Conservation (phyloP, 2,888 invertebrate genomes). For the Nephrotoma guestfalica region DNA sequence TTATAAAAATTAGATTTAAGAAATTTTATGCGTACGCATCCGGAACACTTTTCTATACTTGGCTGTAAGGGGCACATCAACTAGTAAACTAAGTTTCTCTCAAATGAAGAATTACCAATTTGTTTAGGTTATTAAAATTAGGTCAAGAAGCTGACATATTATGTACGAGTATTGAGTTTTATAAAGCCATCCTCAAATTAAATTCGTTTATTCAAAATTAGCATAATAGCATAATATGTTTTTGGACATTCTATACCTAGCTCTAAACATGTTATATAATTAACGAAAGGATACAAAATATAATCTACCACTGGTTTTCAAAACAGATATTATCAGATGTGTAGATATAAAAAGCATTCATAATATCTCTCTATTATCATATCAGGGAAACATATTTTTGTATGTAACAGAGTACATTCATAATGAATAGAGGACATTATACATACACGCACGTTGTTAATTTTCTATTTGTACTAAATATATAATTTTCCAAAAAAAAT, state of each 20-base stretch:
- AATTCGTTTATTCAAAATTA: not conserved
- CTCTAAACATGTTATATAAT: not conserved
- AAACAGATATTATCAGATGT: not conserved
- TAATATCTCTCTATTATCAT: not conserved
- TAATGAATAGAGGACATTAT: not conserved
- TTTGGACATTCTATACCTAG: too few species aligned
- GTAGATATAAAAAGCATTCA: not conserved
- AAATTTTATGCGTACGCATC: too few species aligned
- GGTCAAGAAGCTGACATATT: too few species aligned
- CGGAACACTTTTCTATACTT: too few species aligned
- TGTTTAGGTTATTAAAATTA: too few species aligned
- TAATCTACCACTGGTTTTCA: not conserved
- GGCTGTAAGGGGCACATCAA: too few species aligned
- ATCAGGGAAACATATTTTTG: not conserved
- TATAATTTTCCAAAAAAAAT: not conserved
- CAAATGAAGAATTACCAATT: too few species aligned
- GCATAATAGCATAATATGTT: not conserved
- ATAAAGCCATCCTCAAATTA: not conserved
- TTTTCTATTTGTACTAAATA: not conserved
- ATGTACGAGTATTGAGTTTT: too few species aligned
- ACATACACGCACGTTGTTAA: not conserved
- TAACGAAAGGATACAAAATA: not conserved
- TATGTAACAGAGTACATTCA: not conserved
- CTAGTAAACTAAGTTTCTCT: too few species aligned
- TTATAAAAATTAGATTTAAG: too few species aligned